Evolutionary conservation across 2,113 vertebrate genomes (phyloP), one percentile per base, ranked within the genome.

Genomic region (Atrichornis clamosus): DNA sequence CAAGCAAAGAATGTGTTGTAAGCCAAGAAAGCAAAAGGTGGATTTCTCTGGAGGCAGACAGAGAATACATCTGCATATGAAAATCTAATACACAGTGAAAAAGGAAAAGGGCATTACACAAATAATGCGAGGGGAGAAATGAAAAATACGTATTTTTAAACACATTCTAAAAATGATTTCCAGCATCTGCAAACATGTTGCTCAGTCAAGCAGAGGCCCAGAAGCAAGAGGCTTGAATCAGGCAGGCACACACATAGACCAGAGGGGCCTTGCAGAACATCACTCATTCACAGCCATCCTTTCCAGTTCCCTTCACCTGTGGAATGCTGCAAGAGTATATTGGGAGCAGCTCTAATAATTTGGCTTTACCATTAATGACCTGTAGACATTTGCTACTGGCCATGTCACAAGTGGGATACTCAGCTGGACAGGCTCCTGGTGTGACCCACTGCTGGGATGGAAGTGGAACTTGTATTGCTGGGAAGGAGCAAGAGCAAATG

Each of bases 41-140:
- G 39, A 95, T 93, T 91, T 90, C 95, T 96, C 82, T 86, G 47
- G 90, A 91, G 88, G 47, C 32, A 81, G 64, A 63, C 0, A 0
- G 13, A 77, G 82, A 86, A 88, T 63, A 67, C 26, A 80, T 92
- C 95, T 96, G 78, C 90, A 83, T 93, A 92, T 47, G 59, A 93
- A 94, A 96, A 94, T 84, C 56, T 68, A 93, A 94, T 78, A 60
- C 21, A 84, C 35, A 32, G 47, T 58, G 75, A 74, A 76, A 89
- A 94, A 56, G 56, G 52, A 68, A 97, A 96, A 94, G 62, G 44
- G 64, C 59, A 90, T 88, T 70, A 74, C 64, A 88, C 93, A 95
- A 95, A 93, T 88, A 95, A 96, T 13, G 18, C 3, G 20, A 84
- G 44, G 47, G 33, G 56, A 74, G 39, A 83, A 94, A 90, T 84